These are phyloP conservation scores for Phyllostomus discolor DNA, from an alignment of 2,113 vertebrate species.

Conservation along the genomic window DNA sequence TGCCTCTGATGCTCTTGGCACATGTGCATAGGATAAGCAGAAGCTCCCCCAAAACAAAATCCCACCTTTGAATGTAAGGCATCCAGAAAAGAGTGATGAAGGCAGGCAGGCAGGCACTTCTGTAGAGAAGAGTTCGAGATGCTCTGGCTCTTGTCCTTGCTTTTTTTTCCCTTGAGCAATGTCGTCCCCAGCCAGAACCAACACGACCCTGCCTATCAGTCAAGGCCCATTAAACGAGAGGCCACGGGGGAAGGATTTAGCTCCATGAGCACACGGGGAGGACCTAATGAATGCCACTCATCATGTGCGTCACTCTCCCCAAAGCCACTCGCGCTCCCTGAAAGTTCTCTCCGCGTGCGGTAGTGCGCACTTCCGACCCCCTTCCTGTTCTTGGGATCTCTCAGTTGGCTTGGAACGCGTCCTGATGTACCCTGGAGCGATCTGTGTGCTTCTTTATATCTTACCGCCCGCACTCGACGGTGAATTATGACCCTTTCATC, in stretches of 20 bases:
- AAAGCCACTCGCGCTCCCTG: not conserved
- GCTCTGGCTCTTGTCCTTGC: not conserved
- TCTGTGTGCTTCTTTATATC: slow-evolving; percentile 19
- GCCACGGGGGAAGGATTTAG: not conserved
- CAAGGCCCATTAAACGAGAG: not conserved
- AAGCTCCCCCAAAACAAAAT: not conserved
- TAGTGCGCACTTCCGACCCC: not conserved
- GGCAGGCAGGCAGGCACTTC: not conserved
- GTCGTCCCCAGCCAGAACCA: not conserved
- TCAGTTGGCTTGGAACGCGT: not conserved
- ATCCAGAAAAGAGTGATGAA: not conserved
- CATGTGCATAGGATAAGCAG: not conserved
- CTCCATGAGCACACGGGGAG: not conserved
- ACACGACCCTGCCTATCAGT: not conserved
- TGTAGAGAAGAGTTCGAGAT: not conserved
- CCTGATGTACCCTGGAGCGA: not conserved
- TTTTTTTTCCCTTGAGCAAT: not conserved
- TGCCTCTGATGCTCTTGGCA: not conserved
- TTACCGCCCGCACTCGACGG: not conserved
- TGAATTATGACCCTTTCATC: slow-evolving; percentile 5
- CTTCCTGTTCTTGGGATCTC: not conserved
- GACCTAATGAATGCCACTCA: not conserved
- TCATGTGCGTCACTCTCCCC: not conserved
- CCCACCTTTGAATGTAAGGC: accelerated
- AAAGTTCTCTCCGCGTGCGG: not conserved